Percentiles rank a stretch among this genome's conserved stretches.
These are phyloP conservation scores for Leiothrix lutea DNA, from an alignment of 2,113 vertebrate species.

Conservation along the genomic window DNA sequence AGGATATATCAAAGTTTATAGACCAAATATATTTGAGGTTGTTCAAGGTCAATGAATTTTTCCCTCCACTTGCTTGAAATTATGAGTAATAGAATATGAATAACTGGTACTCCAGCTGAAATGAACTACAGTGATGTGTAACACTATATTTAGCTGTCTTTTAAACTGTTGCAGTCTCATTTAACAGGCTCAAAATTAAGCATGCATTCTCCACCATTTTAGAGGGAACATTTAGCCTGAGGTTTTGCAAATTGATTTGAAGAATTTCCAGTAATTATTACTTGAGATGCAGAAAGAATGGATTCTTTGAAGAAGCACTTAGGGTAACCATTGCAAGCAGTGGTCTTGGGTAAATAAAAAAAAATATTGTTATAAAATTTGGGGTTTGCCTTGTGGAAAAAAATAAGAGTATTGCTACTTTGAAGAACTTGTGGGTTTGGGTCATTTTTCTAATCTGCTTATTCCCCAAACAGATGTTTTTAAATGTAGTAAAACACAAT, in stretches of 20 bases:
- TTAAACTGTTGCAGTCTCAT: conserved; percentile 11
- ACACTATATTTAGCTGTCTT: conserved; percentile 31
- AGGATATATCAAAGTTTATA: conserved; percentile 68
- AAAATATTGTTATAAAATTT: not conserved
- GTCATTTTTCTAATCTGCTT: not conserved
- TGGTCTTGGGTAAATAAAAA: not conserved
- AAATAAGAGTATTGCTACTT: not conserved
- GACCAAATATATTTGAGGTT: conserved; percentile 66
- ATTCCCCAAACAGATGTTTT: not conserved
- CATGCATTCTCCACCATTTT: not conserved
- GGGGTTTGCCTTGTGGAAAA: not conserved
- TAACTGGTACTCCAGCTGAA: conserved; percentile 9
- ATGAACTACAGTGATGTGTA: conserved; percentile 45
- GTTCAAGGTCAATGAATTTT: conserved; percentile 73
- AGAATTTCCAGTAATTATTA: not conserved
- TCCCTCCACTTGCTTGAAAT: conserved; percentile 39
- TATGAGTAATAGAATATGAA: conserved; percentile 47
- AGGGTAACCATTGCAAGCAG: not conserved
- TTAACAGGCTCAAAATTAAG: conserved; percentile 11
- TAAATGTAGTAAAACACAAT: not conserved
- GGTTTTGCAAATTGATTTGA: not conserved
- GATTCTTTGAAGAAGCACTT: not conserved
- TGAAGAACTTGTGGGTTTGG: not conserved
- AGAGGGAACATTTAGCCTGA: not conserved
- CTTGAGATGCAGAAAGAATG: not conserved